Conservation (phyloP, 2,113 vertebrate genomes). For the Ascaphus truei region DNA sequence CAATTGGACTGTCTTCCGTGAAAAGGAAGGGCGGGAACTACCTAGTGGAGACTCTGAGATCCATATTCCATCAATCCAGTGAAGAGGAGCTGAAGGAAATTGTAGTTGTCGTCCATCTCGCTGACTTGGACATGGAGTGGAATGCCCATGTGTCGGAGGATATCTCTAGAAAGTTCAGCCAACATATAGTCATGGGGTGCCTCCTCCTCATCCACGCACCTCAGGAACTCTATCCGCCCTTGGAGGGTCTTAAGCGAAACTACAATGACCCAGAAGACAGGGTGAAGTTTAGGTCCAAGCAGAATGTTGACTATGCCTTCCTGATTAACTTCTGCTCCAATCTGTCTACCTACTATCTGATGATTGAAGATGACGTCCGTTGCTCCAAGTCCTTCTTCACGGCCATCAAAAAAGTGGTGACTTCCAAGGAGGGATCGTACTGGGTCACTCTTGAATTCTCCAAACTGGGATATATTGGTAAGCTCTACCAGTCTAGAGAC, state of each 20-base stretch:
- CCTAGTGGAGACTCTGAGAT: slow-evolving; percentile 67
- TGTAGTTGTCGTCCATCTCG: slow-evolving; percentile 79
- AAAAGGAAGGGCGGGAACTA: slow-evolving; percentile 55
- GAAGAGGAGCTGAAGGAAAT: slow-evolving; percentile 65
- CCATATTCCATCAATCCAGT: slow-evolving; percentile 71
- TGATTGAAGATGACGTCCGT: slow-evolving; percentile 73
- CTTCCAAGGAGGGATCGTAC: slow-evolving; percentile 34
- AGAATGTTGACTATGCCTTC: slow-evolving; percentile 77
- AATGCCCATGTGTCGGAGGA: slow-evolving; percentile 32
- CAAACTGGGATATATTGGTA: slow-evolving; percentile 76
- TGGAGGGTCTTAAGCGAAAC: slow-evolving; percentile 66
- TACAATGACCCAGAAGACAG: slow-evolving; percentile 60
- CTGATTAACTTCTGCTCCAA: slow-evolving; percentile 69
- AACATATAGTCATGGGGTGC: slow-evolving; percentile 53
- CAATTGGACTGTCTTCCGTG: slow-evolving; percentile 66
- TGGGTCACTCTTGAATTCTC: slow-evolving; percentile 87
- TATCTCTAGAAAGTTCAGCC: slow-evolving; percentile 52
- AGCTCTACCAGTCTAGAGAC: slow-evolving; percentile 72
- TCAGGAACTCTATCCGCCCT: slow-evolving; percentile 51
- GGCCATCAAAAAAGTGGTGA: slow-evolving; percentile 54
- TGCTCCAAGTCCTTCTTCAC: slow-evolving; percentile 65
- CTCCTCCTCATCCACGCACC: slow-evolving; percentile 68
- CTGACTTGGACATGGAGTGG: slow-evolving; percentile 59
- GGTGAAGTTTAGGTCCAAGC: slow-evolving; percentile 74
- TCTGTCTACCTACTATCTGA: slow-evolving; percentile 76